Base-by-base conservation (phyloP, 2,888 invertebrate species). In the Caenorhabditis japonica region DNA sequence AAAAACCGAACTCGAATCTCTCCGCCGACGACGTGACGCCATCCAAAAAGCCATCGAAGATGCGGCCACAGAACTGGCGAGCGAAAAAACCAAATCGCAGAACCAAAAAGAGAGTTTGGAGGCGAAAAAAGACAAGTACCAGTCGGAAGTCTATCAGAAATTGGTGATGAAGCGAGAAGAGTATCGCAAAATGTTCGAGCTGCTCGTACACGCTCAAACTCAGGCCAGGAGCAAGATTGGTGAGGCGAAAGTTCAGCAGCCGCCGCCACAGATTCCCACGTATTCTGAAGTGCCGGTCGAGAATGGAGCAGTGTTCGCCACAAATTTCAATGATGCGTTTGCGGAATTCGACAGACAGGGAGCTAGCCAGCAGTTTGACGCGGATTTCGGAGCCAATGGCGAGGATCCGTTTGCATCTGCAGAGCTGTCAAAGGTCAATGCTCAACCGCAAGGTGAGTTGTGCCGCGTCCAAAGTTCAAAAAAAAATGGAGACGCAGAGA, bases 1-100 rank as follows among this genome's bases (percentile, higher is more conserved):
- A 46, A 66, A 75, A 51, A 38, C 52, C 21, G 84, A 83, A 49
- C 74, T 85, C 23, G 82, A 88, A 56, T 69, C 69, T 79, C 84
- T 82, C 13, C 66, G 75, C 15, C 59, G 47, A 15, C 53, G 79
- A 25, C 44, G 81, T 33, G 78, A 66, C 44, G 75, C 51, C 12
- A 79, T 68, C 38, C 62, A 43, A 10, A 55, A 62, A 15, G 69
- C 75, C 3, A 75, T 83, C 15, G 79, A 80, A 33, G 79, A 81
- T 13, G 64, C 79, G 36, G 58, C 46, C 15, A 27, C 25, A 8
- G 71, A 80, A 51, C 53, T 82, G 7, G 53, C 55, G 27, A 61
- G 70, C n/a, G 69, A 75, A 7, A 77, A 73, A 36, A 55, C 71
- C n/a, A 75, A 80, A 27, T 62, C 68, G 17, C 53, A 47, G 13